Evolutionary conservation across 2,113 vertebrate species (phyloP).

Genomic region (Thryonomys swinderianus): DNA sequence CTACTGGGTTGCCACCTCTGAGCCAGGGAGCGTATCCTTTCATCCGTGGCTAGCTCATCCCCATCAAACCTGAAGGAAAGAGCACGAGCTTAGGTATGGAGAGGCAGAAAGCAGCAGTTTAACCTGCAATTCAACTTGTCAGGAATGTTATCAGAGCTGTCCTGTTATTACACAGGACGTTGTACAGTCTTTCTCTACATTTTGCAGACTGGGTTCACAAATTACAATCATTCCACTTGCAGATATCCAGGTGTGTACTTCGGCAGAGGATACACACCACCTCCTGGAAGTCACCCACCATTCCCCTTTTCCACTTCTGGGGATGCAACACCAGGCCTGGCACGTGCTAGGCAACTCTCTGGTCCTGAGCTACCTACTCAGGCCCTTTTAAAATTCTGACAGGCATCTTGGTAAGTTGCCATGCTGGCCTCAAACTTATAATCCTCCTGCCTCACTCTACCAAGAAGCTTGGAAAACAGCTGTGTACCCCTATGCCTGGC

Average conservation of each 20-base stretch:
- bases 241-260: background rate
- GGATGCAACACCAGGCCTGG: background rate
- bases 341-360: background rate
- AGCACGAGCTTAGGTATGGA: background rate
- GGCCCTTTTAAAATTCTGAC: background rate
- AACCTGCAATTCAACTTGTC: background rate
- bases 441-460: background rate
- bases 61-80: constrained; percentile 92
- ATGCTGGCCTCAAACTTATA: background rate
- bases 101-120: background rate
- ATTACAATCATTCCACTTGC: background rate
- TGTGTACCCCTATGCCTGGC: background rate
- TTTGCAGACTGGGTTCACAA: background rate
- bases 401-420: background rate
- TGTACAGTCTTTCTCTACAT: background rate
- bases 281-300: background rate
- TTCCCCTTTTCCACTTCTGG: background rate
- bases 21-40: constrained; percentile 93
- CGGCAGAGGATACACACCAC: background rate
- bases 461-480: background rate
- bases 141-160: background rate
- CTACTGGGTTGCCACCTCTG: constrained; percentile 96
- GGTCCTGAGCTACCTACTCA: background rate
- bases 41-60: constrained; percentile 95
- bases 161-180: background rate